These are phyloP conservation scores for Varanus salvator DNA, from an alignment of 2,113 vertebrate genomes.

Conservation along the genomic window DNA sequence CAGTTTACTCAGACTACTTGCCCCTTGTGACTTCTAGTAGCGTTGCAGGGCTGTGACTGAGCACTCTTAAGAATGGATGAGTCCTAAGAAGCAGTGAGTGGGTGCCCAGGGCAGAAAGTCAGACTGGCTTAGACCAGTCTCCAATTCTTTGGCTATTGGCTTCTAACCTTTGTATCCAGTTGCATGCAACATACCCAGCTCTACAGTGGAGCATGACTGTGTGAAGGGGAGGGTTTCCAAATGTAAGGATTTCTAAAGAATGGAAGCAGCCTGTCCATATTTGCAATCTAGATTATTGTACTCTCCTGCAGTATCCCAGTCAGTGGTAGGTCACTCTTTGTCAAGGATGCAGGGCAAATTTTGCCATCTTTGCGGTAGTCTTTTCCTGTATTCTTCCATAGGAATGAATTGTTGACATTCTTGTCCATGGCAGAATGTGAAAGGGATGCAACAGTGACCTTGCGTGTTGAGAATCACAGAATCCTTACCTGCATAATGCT, in stretches of 20 bases:
- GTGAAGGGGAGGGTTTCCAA: background rate
- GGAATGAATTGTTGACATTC: background rate
- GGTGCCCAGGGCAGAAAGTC: background rate
- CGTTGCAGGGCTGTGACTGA: accelerated
- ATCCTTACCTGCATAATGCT: background rate
- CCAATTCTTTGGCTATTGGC: background rate
- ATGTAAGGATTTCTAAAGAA: background rate
- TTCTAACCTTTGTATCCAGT: background rate
- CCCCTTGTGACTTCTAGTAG: too few species aligned
- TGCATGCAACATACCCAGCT: background rate
- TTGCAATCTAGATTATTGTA: background rate
- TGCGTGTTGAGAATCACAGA: background rate
- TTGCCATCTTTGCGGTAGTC: background rate
- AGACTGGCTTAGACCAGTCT: background rate
- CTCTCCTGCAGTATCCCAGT: background rate
- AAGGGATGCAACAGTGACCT: background rate
- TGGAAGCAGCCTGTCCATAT: background rate
- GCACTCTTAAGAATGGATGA: accelerated
- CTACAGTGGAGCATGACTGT: background rate
- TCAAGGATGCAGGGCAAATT: background rate
- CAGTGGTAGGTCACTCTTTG: too few species aligned
- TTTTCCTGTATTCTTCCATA: background rate
- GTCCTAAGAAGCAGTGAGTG: background rate
- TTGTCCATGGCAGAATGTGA: background rate
- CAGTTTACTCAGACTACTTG: background rate